Evolutionary conservation across 2,888 invertebrate species (phyloP), one percentile per base, ranked within the genome.

Genomic region (Tridacna crocea): DNA sequence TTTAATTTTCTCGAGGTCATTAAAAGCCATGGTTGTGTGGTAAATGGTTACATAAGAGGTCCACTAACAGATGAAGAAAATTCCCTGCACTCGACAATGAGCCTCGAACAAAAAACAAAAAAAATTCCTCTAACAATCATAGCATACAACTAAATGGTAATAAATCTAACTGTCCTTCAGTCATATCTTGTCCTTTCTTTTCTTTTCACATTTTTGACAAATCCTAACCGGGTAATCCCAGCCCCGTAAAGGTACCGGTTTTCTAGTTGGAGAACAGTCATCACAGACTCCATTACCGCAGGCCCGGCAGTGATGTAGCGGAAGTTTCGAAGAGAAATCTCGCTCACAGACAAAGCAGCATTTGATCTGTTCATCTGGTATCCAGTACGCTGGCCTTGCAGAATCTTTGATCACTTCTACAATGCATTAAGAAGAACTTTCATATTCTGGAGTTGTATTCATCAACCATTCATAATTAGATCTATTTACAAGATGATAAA

Each of bases 311-410:
- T 97, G 97, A 94, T 97, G 97, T 51, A 94, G 94, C 12, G 92
- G 83, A 19, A 94, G 85, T 85, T 93, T 94, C n/a, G 91, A 85
- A 22, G 92, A 93, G 93, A 97, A 97, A 36, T 94, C 93, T 47
- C 94, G 92, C 46, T 95, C 94, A 92, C 97, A 97, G 17, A 96
- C 96, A 83, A 94, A 95, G 93, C 97, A 97, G 77, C 94, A 94
- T 26, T 95, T 95, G 74, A 97, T 96, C 90, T 97, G 96, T 10
- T 95, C 95, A 93, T 97, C 97, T 0, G 97, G 97, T 51, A 96
- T 96, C 97, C 97, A 97, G 93, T 97, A 97, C 0, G 96, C 94
- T 0, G 97, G 97, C 60, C 97, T 95, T 10, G 96, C 97, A 8
- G 96, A 95, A 87, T 97, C 97, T 93, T 97, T 97, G 70, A 97